Evolutionary conservation across 2,113 vertebrate genomes (phyloP).

Genomic region (Acrocephalus arundinaceus): DNA sequence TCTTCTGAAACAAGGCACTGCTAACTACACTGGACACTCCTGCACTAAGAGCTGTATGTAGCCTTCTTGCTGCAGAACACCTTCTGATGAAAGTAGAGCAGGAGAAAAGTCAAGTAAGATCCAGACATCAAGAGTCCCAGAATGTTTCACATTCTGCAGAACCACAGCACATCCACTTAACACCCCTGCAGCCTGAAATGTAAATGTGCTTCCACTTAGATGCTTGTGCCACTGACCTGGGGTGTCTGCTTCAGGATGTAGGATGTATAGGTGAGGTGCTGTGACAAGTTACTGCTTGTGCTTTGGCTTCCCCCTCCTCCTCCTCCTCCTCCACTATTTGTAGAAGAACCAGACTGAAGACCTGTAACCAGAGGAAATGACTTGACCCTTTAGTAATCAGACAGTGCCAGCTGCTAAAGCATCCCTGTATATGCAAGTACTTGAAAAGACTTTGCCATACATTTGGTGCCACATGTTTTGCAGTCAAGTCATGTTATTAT

Average conservation of each 20-base stretch:
- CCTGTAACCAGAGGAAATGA: slow-evolving; percentile 72
- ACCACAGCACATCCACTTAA: not conserved
- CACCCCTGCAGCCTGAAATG: not conserved
- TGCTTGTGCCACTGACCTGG: slow-evolving; percentile 71
- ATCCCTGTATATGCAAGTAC: not conserved
- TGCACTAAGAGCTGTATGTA: not conserved
- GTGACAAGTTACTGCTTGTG: slow-evolving; percentile 83
- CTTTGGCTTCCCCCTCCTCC: slow-evolving; percentile 74
- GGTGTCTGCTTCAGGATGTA: slow-evolving; percentile 98
- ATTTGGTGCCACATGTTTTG: not conserved
- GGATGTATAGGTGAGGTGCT: slow-evolving; percentile 95
- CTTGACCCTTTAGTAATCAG: not conserved
- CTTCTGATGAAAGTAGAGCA: not conserved
- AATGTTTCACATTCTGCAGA: not conserved
- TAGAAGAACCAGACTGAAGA: slow-evolving; percentile 82
- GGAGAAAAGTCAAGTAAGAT: not conserved
- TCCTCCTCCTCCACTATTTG: slow-evolving; percentile 61
- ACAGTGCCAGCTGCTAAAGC: not conserved
- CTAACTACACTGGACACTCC: not conserved
- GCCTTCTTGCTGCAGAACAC: not conserved
- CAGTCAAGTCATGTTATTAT: not conserved
- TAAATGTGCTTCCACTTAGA: not conserved
- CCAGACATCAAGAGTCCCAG: not conserved
- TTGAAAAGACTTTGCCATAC: not conserved
- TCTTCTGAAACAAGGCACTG: not conserved